Evolutionary conservation across 2,113 vertebrate species (phyloP).

Genomic region (Tetrao urogallus): DNA sequence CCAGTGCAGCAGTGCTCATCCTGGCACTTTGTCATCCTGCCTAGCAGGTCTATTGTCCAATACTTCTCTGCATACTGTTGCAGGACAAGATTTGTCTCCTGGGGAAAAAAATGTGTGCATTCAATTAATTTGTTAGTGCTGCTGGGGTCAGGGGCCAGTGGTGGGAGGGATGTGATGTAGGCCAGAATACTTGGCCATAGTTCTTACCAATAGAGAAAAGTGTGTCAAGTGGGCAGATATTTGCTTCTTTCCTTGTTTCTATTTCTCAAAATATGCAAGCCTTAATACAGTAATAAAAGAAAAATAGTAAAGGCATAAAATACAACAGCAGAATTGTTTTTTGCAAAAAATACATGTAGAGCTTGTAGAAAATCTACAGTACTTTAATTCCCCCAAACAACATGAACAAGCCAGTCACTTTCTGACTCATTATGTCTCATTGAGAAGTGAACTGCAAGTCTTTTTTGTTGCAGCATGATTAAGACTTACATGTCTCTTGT

Average conservation of each 20-base stretch:
- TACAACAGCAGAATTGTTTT: constrained; percentile 22
- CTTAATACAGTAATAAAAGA: not conserved
- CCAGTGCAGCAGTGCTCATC: not conserved
- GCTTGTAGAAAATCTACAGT: not conserved
- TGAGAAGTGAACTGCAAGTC: constrained; percentile 3
- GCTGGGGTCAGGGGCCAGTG: not conserved
- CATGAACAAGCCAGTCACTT: not conserved
- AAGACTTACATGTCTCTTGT: constrained; percentile 60
- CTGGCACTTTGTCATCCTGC: not conserved
- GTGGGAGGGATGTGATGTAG: not conserved
- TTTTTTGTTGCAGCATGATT: constrained; percentile 54
- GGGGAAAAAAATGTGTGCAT: not conserved
- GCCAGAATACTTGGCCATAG: not conserved
- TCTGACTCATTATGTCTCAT: not conserved
- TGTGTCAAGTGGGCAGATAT: not conserved
- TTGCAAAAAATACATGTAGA: not conserved
- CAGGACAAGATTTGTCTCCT: not conserved
- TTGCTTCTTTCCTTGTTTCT: not conserved
- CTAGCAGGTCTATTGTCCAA: too few species aligned
- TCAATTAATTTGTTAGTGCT: not conserved
- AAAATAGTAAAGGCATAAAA: not conserved
- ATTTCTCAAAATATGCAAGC: not conserved
- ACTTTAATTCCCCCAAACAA: not conserved
- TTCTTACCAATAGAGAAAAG: not conserved
- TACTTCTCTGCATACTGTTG: not conserved